Base-by-base conservation (phyloP, 1,140 invertebrate genomes). In the Bradysia coprophila region DNA sequence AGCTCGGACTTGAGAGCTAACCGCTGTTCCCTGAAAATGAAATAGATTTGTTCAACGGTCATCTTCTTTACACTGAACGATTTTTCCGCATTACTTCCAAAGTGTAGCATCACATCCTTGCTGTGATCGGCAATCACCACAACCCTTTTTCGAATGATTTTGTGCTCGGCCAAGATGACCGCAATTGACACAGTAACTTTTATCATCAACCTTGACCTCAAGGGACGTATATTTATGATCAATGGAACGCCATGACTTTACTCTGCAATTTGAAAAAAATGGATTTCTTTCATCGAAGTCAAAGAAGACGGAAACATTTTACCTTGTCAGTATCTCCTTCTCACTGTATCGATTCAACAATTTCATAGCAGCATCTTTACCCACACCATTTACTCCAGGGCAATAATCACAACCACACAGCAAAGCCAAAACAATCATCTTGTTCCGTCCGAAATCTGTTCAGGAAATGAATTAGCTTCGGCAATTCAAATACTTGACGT, bases 321-420 rank as follows among this genome's bases (percentile, higher is more conserved):
- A 77, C 70, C 72, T 69, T 10, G 71, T 57, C 45, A 85, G 60
- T 47, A 81, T 62, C 50, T 75, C 59, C 15, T 69, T 61, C 40
- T 78, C 69, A 22, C 63, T 48, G 13, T 81, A 57, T 37, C 62
- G 66, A 46, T 73, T 69, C 38, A 91, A 71, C 40, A 88, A 73
- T 50, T 83, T 81, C 2, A 85, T 48, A 15, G 76, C 81, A 21
- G 76, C 75, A 51, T 80, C 78, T 57, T 80, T 81, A 0, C 87
- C 87, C 21, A 88, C 69, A 1, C 86, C 85, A 45, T 68, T 72
- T 1, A 90, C 71, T 21, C 88, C 88, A 1, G 76, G 73, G 40
- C 67, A 69, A 59, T 91, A 94, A 62, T 94, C 89, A 63, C 82
- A 91, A 0, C 89, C 89, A 49, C 85, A 79, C 0, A 93, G 55